Percentiles rank a stretch among this genome's conserved stretches.
Evolutionary conservation across 2,113 vertebrate genomes (phyloP).

Genomic region (Oryzias melastigma): DNA sequence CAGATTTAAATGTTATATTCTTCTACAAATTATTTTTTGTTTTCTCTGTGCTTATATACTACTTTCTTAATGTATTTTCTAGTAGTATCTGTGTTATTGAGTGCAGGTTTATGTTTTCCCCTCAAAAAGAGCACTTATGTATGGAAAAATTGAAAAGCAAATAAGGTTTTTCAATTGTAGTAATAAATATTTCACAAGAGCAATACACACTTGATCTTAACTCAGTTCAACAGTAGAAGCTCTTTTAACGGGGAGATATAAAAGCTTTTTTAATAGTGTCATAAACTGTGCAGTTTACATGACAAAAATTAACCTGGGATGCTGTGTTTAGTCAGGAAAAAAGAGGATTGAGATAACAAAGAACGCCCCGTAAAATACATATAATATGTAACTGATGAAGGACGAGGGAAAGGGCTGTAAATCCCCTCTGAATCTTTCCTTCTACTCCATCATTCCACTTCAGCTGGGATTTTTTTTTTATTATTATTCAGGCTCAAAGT

Average conservation of each 20-base stretch:
- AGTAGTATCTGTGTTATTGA: no score
- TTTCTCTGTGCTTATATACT: not conserved
- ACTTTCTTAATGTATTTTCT: not conserved
- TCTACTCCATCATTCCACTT: constrained; percentile 31
- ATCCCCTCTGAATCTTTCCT: constrained; percentile 1
- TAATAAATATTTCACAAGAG: no score
- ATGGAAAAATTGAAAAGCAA: no score
- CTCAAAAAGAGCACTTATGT: no score
- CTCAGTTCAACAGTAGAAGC: not conserved
- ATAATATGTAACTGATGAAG: not conserved
- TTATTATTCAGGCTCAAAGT: constrained; percentile 52
- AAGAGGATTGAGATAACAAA: not conserved
- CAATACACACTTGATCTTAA: not conserved
- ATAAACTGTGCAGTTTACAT: not conserved
- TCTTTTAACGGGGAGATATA: not conserved
- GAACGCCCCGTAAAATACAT: not conserved
- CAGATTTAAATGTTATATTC: not conserved
- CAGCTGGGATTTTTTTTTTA: constrained; percentile 2
- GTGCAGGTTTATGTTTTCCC: no score
- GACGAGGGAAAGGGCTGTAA: not conserved
- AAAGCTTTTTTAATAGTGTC: constrained; percentile 5
- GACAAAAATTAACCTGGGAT: not conserved
- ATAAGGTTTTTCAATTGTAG: no score
- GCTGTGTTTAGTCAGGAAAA: not conserved
- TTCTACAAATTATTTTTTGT: not conserved